Evolutionary conservation across 1,140 invertebrate species (phyloP), one percentile per base, ranked within the genome.

Genomic region (Pogonus chalceus): DNA sequence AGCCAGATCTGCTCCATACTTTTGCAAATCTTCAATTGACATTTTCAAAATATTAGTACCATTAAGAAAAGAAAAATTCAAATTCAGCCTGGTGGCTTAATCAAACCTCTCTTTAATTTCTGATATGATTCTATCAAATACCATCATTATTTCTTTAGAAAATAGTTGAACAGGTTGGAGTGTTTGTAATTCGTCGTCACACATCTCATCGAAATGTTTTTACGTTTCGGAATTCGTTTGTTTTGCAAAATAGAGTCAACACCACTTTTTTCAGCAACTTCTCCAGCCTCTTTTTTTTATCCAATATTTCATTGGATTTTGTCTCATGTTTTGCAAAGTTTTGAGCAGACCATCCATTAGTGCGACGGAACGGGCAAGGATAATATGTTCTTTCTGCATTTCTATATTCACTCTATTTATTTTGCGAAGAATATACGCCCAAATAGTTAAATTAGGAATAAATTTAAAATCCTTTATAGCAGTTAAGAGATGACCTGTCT

Each of bases 381-480:
- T n/a, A n/a, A 49, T 54, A 18, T 39, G 21, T 14, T 50, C 48
- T 47, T 47, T 53, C 21, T 24, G 53, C 2, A 56, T 46, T 46
- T 52, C 37, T 2, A 52, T 18, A 24, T 23, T 49, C 35, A 20
- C 48, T 55, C 35, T 2, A 55, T 21, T 22, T 14, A 49, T 52
- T 43, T 52, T 3, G 0, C 50, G 50, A 20, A 52, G 50, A 52
- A 35, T 54, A 49, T 54, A 31, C 3, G 4, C 47, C 53, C 47
- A 54, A 50, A 54, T 54, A 2, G 35, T 54, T 20, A 54, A 54
- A 20, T 54, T 54, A 48, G 20, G n/a, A 21, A 31, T 35, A 49
- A 54, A 54, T 54, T 54, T 54, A 35, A 54, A 54, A 49, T 54
- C 24, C 51, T 10, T 54, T 50, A 49, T 14, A 1, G 22, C 46